Conservation (phyloP, 2,888 invertebrate species). For the Tenodera sinensis region DNA sequence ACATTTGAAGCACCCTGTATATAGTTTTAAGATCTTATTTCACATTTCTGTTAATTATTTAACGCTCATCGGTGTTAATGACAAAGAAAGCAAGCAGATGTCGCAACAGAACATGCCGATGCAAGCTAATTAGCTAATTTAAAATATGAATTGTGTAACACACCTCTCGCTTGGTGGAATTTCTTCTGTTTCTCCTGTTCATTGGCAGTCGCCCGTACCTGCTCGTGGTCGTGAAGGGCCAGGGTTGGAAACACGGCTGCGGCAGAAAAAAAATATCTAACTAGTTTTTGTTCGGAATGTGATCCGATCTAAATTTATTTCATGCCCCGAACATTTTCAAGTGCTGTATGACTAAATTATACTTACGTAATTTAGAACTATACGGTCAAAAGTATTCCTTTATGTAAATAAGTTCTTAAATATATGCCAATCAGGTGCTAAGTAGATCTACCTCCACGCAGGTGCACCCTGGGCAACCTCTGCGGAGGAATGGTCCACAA, state of each 20-base stretch:
- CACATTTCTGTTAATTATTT: no score
- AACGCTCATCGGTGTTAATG: not conserved
- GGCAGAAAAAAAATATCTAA: not conserved
- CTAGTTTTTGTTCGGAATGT: not conserved
- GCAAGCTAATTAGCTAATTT: not conserved
- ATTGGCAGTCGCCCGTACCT: conserved; percentile 24
- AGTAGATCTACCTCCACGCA: no score
- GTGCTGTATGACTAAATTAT: no score
- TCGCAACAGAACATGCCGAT: not conserved
- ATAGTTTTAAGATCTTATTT: no score
- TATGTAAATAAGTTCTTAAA: no score
- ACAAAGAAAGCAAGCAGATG: not conserved
- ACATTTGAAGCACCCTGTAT: no score
- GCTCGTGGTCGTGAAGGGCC: conserved; percentile 31
- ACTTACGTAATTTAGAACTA: no score
- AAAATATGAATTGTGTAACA: not conserved
- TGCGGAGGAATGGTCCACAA: no score
- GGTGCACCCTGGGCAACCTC: no score
- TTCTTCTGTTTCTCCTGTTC: conserved; percentile 30
- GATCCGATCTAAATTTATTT: not conserved
- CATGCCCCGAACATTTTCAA: not conserved
- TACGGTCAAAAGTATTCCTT: no score
- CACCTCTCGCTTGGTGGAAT: conserved; percentile 29
- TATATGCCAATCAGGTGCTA: no score
- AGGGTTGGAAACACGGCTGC: conserved; percentile 32